Base-by-base conservation (phyloP, 2,797 vertebrate species). In the Anabas testudineus region DNA sequence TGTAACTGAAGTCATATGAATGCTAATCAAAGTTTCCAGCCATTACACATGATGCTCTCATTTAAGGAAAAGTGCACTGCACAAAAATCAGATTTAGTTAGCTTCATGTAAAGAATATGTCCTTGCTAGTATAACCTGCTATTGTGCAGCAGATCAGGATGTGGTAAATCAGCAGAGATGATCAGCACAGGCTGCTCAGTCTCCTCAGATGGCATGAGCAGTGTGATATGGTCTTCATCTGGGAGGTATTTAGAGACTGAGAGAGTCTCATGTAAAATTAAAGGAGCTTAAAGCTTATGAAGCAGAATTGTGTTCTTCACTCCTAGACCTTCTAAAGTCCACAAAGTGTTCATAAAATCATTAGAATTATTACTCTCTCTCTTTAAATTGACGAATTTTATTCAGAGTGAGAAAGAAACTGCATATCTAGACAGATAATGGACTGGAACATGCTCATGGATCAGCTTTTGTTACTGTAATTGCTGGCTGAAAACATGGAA, bases 141-240 rank as follows among this genome's bases (percentile, higher is more conserved):
- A 14, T 45, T 61, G 12, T 67, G 51, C 60, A 66, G 22, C 13
- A 30, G 10, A 14, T 16, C 56, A 81, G 82, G 76, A 81, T 79
- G 72, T 65, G 69, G 72, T 79, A 53, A 46, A 45, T 53, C 24
- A 24, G 32, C 47, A 39, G 12, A 46, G 13, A 68, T 76, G 51
- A 76, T 80, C 62, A 68, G 59, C 30, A 16, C 24, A 18, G 10
- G 28, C 18, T 45, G 30, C 6, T 52, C 7, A 58, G 34, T 28
- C 12, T 70, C 47, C 47, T 56, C 15, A 32, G 22, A n/a, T 1
- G 34, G 10, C 2, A 43, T 18, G 43, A 19, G 4, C 6, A 48
- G 15, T 2, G 10, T 52, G 21, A 6, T 28, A 10, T 59, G 10
- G 21, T 39, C 9, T 22, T 47, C 10, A 49, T 13, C 5, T 14